Evolutionary conservation across 1,140 invertebrate genomes (phyloP).

Genomic region (Neuroterus valhalla): DNA sequence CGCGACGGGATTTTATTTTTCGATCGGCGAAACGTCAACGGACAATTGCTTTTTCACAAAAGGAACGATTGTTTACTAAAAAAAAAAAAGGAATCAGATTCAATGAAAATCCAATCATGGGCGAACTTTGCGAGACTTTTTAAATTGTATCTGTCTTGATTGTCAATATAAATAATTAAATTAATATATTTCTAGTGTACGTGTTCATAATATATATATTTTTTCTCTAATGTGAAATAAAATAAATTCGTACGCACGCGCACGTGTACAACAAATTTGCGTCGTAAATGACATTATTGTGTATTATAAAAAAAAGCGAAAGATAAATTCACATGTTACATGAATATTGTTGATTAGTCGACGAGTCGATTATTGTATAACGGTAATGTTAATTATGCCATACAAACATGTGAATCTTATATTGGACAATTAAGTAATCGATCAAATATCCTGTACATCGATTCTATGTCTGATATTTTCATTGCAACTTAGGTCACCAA

Average conservation of each 20-base stretch:
- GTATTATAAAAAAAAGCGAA: constrained; percentile 34
- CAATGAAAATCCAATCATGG: constrained; percentile 10
- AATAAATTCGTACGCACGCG: constrained; percentile 16
- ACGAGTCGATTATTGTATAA: constrained; percentile 57
- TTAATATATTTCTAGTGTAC: constrained; percentile 4
- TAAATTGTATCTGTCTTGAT: constrained; percentile 15
- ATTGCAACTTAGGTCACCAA: constrained; percentile 64
- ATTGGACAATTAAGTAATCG: constrained; percentile 53
- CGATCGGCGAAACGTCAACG: neutral
- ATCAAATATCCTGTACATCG: constrained; percentile 56
- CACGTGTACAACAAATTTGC: constrained; percentile 32
- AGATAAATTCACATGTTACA: constrained; percentile 36
- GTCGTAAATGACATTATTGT: constrained; percentile 31
- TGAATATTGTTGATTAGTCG: constrained; percentile 63
- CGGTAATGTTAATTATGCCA: constrained; percentile 50
- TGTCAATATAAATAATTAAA: constrained; percentile 20
- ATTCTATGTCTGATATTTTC: constrained; percentile 64
- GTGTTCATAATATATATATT: neutral
- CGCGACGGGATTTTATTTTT: constrained; percentile 1
- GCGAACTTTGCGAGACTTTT: constrained; percentile 19
- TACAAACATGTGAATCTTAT: constrained; percentile 54
- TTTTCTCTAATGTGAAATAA: neutral
- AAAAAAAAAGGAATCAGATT: neutral
- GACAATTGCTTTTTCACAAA: constrained; percentile 16
- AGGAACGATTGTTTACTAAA: neutral